Percentiles rank a stretch among this genome's conserved stretches.
Conservation (phyloP, 1,140 invertebrate species). For the Apis florea region DNA sequence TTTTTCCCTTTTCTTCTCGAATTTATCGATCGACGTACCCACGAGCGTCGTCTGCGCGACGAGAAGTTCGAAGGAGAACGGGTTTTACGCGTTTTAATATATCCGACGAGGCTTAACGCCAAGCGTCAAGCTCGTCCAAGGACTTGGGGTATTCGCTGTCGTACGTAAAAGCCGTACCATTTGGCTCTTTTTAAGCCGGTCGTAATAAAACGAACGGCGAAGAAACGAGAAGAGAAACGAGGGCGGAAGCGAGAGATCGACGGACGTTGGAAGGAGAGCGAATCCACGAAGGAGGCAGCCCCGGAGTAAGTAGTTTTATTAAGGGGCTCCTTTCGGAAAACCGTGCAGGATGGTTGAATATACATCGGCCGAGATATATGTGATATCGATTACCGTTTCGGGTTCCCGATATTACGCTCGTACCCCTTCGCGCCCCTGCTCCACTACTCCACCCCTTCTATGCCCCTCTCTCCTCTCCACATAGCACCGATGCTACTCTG, state of each 20-base stretch:
- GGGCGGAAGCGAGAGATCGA: no score
- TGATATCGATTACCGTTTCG: conserved; percentile 78
- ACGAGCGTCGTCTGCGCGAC: not conserved
- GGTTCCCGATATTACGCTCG: conserved; percentile 74
- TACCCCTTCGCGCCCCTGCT: conserved; percentile 55
- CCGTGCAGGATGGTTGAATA: conserved; percentile 68
- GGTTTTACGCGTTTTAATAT: conserved; percentile 47
- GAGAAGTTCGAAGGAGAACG: not conserved
- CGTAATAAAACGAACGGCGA: conserved; percentile 56
- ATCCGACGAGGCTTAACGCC: conserved; percentile 25
- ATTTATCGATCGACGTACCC: not conserved
- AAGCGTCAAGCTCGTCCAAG: conserved; percentile 9
- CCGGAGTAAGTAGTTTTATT: conserved; percentile 65
- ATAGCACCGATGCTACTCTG: conserved; percentile 40
- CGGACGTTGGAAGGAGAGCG: conserved; percentile 25
- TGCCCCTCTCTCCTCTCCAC: conserved; percentile 45
- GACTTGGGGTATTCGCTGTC: conserved; percentile 57
- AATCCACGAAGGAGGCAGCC: conserved; percentile 35
- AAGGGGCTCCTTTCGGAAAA: conserved; percentile 67
- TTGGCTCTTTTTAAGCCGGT: conserved; percentile 33
- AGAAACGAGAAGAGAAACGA: conserved; percentile 46
- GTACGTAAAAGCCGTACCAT: conserved; percentile 27
- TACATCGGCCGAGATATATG: conserved; percentile 71
- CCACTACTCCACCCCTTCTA: conserved; percentile 34
- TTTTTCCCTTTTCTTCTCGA: not conserved